Percentiles rank a stretch among this genome's conserved stretches.
Evolutionary conservation across 92 coral and sea anemone species (phyloP).

Genomic region (Siderastrea siderea): DNA sequence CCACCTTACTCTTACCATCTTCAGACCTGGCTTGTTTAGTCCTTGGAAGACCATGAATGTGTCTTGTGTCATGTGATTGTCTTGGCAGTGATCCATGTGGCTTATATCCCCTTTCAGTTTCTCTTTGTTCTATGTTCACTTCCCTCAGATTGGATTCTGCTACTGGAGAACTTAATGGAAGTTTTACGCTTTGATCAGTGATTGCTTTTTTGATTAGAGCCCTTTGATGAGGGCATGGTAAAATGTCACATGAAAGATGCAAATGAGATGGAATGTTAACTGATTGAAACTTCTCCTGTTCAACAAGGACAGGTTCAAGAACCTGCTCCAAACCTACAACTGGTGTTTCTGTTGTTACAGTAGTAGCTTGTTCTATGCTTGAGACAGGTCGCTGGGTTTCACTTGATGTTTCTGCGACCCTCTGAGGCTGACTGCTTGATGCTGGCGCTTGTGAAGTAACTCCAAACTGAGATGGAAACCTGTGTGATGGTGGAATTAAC

Average conservation of each 20-base stretch:
- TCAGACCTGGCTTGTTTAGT: slow-evolving; percentile 14
- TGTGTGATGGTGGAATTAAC: neutral
- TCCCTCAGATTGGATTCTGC: slow-evolving; percentile 1
- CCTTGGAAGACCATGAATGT: neutral
- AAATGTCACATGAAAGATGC: slow-evolving; percentile 96
- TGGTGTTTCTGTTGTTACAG: neutral
- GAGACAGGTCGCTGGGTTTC: neutral
- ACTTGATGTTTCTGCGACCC: neutral
- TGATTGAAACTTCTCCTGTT: slow-evolving; percentile 13
- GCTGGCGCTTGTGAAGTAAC: neutral
- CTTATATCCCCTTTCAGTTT: neutral
- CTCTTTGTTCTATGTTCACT: neutral
- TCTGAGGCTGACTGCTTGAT: neutral
- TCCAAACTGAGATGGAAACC: neutral
- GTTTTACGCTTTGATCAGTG: neutral
- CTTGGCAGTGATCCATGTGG: neutral
- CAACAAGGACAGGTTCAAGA: neutral
- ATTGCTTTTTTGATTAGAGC: slow-evolving; percentile 33
- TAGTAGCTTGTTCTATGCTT: neutral
- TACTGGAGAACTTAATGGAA: slow-evolving; percentile 42
- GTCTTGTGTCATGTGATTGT: neutral
- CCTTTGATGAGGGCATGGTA: slow-evolving; percentile 87
- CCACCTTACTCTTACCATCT: neutral
- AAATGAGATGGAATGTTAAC: slow-evolving; percentile 81
- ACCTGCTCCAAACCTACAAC: neutral